Conservation (phyloP, 2,888 invertebrate species). For the Isoperla grammatica region DNA sequence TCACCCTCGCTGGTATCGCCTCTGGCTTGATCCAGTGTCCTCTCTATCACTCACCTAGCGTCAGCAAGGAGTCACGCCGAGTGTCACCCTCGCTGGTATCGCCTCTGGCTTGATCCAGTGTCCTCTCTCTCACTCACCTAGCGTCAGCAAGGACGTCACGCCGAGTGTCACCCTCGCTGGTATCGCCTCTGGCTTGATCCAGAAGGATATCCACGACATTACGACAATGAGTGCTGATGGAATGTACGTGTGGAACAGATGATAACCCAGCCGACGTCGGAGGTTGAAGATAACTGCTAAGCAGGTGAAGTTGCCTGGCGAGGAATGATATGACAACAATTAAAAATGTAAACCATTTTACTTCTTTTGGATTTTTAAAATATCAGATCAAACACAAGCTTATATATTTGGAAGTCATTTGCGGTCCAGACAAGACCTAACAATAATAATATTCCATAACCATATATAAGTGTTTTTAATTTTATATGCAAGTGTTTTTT, state of each 20-base stretch:
- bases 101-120: constrained; percentile 90
- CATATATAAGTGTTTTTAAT: too few species aligned
- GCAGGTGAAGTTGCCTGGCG: constrained; percentile 90
- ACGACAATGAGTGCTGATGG: constrained; percentile 92
- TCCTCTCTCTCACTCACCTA: constrained; percentile 50
- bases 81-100: constrained; percentile 85
- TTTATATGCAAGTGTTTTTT: too few species aligned
- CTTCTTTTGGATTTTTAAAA: too few species aligned
- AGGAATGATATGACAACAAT: too few species aligned
- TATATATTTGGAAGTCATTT: too few species aligned
- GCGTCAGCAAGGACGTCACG: constrained; percentile 79
- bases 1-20: constrained; percentile 88
- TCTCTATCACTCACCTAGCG: constrained; percentile 74
- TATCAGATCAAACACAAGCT: too few species aligned
- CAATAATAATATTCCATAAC: too few species aligned
- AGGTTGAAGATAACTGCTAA: constrained; percentile 85
- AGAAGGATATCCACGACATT: constrained; percentile 94
- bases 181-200: constrained; percentile 92
- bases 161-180: constrained; percentile 90
- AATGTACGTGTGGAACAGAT: constrained; percentile 89
- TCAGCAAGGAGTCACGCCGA: constrained; percentile 83
- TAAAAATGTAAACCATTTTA: too few species aligned
- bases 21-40: constrained; percentile 95
- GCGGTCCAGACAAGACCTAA: too few species aligned
- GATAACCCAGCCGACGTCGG: constrained; percentile 83